These are phyloP conservation scores for Saxidomus purpurata DNA, from an alignment of 1,140 invertebrate genomes.

Conservation along the genomic window DNA sequence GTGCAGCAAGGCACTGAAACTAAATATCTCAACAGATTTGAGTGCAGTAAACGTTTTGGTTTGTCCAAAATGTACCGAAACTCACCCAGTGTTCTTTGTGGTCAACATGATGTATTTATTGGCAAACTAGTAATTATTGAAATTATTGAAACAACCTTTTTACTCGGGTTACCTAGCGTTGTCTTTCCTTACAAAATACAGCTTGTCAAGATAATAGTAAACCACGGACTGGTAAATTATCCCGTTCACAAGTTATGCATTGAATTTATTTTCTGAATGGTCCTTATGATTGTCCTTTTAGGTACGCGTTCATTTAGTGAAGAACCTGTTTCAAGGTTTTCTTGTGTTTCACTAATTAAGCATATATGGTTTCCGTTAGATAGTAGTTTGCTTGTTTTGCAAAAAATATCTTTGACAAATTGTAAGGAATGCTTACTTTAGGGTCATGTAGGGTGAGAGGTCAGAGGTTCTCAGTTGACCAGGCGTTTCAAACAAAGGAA, in stretches of 20 bases:
- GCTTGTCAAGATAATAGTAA: constrained; percentile 55
- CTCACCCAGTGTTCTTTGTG: constrained; percentile 47
- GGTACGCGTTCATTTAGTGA: constrained; percentile 35
- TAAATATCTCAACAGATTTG: constrained; percentile 17
- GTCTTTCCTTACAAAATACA: constrained; percentile 64
- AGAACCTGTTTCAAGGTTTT: constrained; percentile 38
- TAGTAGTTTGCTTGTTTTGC: constrained; percentile 47
- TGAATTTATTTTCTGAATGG: constrained; percentile 14
- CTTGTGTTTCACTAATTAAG: constrained; percentile 67
- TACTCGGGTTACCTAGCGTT: constrained; percentile 60
- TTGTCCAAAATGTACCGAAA: constrained; percentile 54
- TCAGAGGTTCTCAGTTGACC: not conserved
- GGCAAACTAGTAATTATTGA: constrained; percentile 63
- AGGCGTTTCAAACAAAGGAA: not conserved
- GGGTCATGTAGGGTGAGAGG: not conserved
- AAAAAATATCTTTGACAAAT: constrained; percentile 42
- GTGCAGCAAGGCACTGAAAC: constrained; percentile 62
- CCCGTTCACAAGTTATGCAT: constrained; percentile 56
- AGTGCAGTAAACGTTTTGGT: constrained; percentile 48
- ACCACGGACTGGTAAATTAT: constrained; percentile 13
- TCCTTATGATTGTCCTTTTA: constrained; percentile 15
- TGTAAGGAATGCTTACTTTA: not conserved
- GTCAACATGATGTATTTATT: constrained; percentile 62
- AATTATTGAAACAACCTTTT: constrained; percentile 56
- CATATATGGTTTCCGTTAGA: constrained; percentile 46